These are phyloP conservation scores for Gephyroberyx darwinii DNA, from an alignment of 2,797 vertebrate species.

Conservation along the genomic window DNA sequence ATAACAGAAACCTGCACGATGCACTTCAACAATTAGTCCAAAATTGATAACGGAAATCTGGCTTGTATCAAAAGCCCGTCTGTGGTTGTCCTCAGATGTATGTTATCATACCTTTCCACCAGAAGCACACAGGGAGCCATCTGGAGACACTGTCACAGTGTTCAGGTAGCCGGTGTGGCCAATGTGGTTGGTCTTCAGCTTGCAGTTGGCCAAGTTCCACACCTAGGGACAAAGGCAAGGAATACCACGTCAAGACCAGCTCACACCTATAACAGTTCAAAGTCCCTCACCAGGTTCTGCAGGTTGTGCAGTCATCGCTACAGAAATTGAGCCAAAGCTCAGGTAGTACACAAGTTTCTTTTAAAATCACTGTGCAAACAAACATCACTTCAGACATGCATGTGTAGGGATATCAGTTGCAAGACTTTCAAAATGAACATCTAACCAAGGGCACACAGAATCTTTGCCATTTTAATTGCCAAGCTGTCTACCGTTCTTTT, in stretches of 20 bases:
- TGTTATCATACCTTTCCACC: conserved; percentile 88
- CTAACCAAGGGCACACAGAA: background rate
- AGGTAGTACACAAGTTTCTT: conserved; percentile 49
- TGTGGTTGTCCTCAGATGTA: background rate
- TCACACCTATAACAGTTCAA: background rate
- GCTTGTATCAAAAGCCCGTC: background rate
- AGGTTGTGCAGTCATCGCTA: conserved; percentile 58
- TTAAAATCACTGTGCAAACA: conserved; percentile 57
- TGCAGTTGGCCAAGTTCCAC: conserved; percentile 98
- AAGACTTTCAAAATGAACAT: background rate
- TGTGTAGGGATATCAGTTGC: too few species aligned
- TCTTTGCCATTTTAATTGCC: too few species aligned
- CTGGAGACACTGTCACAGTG: conserved; percentile 95
- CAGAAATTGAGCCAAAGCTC: conserved; percentile 49
- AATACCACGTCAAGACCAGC: background rate
- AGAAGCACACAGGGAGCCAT: conserved; percentile 96
- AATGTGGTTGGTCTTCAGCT: conserved; percentile 98
- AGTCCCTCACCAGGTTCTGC: background rate
- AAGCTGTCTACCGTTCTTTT: too few species aligned
- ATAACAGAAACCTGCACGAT: conserved; percentile 56
- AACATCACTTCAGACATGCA: background rate
- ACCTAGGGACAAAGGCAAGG: conserved; percentile 75
- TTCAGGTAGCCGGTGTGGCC: conserved; percentile 97
- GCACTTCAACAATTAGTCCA: background rate
- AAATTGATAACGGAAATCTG: background rate